phyloP scores from a whole-genome alignment of 2,888 invertebrate genomes.

The Leptothorax acervorum region DNA sequence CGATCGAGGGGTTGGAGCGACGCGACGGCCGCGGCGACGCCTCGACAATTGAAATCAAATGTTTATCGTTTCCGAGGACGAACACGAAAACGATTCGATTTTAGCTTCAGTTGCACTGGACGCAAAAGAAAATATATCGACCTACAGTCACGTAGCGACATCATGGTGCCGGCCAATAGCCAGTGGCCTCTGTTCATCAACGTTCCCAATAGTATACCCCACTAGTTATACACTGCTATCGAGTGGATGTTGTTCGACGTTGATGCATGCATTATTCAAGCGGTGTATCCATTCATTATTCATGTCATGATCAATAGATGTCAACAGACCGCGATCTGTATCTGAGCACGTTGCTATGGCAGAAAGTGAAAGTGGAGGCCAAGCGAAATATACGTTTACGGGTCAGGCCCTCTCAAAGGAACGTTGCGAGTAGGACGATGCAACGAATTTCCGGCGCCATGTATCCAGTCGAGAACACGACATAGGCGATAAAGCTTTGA shows the following conservation, averaged over 20 bases:
- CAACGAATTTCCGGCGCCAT: slow-evolving; percentile 20
- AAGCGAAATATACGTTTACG: slow-evolving; percentile 36
- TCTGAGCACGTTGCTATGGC: slow-evolving; percentile 73
- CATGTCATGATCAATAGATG: slow-evolving; percentile 82
- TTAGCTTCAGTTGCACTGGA: background rate
- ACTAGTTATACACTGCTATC: slow-evolving; percentile 70
- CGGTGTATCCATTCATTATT: slow-evolving; percentile 81
- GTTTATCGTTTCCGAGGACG: background rate
- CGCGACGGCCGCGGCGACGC: background rate
- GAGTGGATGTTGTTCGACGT: slow-evolving; percentile 76
- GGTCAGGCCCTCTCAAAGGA: slow-evolving; percentile 30
- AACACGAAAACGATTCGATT: background rate
- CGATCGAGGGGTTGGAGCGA: background rate
- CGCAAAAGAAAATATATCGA: slow-evolving; percentile 18
- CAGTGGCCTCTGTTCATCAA: slow-evolving; percentile 66
- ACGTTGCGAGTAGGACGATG: slow-evolving; percentile 1
- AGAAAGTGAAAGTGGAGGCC: slow-evolving; percentile 71
- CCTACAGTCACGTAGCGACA: slow-evolving; percentile 29
- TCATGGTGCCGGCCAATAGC: slow-evolving; percentile 48
- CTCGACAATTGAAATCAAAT: slow-evolving; percentile 10
- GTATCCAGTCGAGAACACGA: slow-evolving; percentile 9
- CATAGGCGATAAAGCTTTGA: background rate
- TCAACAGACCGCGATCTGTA: slow-evolving; percentile 81
- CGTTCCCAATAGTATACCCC: slow-evolving; percentile 59
- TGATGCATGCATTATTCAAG: slow-evolving; percentile 82